Conservation (phyloP, 2,888 invertebrate species). For the Metacarcinus magister region DNA sequence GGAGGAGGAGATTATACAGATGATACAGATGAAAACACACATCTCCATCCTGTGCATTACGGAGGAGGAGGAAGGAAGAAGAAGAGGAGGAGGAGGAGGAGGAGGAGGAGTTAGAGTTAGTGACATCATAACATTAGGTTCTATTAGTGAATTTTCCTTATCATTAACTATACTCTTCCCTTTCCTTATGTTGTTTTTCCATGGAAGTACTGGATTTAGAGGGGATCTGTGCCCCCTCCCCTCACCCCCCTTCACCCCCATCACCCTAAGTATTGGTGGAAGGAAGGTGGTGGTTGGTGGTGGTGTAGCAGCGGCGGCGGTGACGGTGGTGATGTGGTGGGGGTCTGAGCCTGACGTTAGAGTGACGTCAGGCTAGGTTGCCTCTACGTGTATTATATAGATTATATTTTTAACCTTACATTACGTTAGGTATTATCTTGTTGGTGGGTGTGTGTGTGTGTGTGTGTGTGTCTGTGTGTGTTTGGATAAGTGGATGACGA, state of each 20-base stretch:
- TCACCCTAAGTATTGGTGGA: background rate
- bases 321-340: background rate
- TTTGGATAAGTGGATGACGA: background rate
- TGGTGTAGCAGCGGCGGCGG: background rate
- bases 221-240: background rate
- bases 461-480: background rate
- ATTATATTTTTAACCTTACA: background rate
- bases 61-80: background rate
- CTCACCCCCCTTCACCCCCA: conserved; percentile 10
- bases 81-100: background rate
- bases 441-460: background rate
- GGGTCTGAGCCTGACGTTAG: background rate
- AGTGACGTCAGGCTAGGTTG: conserved; percentile 18
- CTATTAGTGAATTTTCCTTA: background rate
- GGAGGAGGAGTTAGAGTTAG: background rate
- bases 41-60: too few relatives aligned
- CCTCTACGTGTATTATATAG: background rate
- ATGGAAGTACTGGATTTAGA: background rate
- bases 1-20: background rate
- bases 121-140: background rate
- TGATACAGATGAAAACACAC: background rate
- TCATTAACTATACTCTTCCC: background rate
- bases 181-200: background rate
- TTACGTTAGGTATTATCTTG: background rate
- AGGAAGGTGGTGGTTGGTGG: background rate